Conservation (phyloP, 2,797 vertebrate species). For the Sciurus carolinensis region DNA sequence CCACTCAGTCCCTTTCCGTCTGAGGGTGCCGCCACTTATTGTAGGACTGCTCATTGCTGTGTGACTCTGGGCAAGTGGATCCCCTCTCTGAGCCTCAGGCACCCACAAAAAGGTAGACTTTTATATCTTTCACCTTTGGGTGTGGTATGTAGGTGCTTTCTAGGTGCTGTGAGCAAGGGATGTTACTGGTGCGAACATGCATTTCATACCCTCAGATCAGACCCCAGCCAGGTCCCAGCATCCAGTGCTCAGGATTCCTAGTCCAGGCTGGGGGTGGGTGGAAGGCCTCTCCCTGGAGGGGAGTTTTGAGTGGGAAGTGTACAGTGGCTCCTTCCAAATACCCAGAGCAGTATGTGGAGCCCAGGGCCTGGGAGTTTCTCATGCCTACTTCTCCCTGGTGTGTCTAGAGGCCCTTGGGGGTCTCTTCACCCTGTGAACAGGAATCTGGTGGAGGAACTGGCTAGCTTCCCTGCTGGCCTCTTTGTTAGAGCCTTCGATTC, state of each 20-base stretch:
- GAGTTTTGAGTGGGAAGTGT: rapidly evolving
- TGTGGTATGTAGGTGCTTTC: background rate
- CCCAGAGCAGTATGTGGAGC: background rate
- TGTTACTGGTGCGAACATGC: rapidly evolving
- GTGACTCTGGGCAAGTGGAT: background rate
- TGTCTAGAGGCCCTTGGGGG: background rate
- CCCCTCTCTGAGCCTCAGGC: background rate
- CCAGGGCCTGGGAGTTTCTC: background rate
- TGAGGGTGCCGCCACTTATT: no score
- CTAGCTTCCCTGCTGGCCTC: no score
- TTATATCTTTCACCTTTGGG: background rate
- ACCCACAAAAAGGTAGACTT: background rate
- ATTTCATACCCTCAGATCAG: background rate
- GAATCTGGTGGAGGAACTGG: background rate
- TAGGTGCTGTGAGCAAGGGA: background rate
- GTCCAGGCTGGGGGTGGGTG: no score
- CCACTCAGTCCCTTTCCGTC: rapidly evolving
- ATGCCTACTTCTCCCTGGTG: background rate
- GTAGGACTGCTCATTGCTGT: background rate
- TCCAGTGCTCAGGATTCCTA: background rate
- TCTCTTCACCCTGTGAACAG: background rate
- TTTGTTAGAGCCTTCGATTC: background rate
- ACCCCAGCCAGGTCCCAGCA: background rate
- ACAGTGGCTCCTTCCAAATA: background rate
- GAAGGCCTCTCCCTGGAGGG: no score